phyloP scores from a whole-genome alignment of 2,888 invertebrate genomes.

The Acrobasis consociella region DNA sequence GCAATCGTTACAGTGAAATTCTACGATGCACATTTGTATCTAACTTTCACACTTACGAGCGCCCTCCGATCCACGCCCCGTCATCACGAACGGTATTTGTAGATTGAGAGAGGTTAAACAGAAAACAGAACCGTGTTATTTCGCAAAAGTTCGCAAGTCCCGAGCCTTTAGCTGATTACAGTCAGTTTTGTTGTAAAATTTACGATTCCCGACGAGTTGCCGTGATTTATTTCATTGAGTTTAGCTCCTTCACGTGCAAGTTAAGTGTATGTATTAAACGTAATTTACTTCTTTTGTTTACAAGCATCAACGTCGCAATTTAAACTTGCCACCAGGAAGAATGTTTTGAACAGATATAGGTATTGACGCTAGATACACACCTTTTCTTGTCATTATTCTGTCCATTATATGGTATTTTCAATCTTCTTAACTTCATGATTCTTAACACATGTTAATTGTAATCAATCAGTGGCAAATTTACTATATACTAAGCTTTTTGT shows the following conservation, averaged over 20 bases:
- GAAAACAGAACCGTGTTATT: conserved; percentile 42
- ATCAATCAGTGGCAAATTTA: too few species aligned
- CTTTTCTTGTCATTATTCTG: too few species aligned
- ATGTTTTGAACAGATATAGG: too few species aligned
- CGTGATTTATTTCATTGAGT: conserved; percentile 33
- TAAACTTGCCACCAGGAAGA: too few species aligned
- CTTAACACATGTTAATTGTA: too few species aligned
- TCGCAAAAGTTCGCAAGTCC: conserved; percentile 41
- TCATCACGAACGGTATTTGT: conserved; percentile 33
- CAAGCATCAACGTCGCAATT: background rate
- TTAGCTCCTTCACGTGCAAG: background rate
- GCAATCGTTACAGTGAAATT: background rate
- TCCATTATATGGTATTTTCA: too few species aligned
- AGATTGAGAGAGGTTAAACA: conserved; percentile 38
- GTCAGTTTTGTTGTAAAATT: conserved; percentile 46
- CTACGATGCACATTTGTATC: background rate
- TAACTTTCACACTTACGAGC: background rate
- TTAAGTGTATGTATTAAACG: conserved; percentile 9
- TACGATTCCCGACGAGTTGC: conserved; percentile 39
- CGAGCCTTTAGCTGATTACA: conserved; percentile 51
- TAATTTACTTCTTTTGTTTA: conserved; percentile 7
- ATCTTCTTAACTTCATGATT: too few species aligned
- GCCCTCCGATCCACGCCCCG: background rate
- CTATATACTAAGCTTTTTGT: too few species aligned
- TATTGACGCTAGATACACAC: too few species aligned